Evolutionary conservation across 2,797 vertebrate species (phyloP).

Genomic region (Sebastes baramenuke): DNA sequence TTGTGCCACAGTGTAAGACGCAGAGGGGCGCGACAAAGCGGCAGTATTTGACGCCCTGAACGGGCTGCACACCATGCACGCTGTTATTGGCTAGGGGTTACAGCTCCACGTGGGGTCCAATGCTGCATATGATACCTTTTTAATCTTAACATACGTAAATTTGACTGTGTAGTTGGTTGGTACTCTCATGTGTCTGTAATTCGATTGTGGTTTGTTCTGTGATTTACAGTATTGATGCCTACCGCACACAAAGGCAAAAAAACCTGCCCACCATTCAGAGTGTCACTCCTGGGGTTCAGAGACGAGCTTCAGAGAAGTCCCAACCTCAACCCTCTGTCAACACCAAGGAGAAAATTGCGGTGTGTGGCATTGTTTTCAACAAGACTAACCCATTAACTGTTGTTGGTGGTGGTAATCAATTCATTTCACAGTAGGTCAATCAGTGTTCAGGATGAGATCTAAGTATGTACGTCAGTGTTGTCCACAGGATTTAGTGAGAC

Average conservation of each 20-base stretch:
- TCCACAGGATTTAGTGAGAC: too few species aligned
- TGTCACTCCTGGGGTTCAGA: slow-evolving; percentile 61
- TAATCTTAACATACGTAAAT: not conserved
- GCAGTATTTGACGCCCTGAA: too few species aligned
- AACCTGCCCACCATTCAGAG: slow-evolving; percentile 54
- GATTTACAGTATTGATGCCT: slow-evolving; percentile 78
- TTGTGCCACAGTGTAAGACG: not conserved
- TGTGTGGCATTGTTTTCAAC: slow-evolving; percentile 19
- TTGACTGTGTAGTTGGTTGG: not conserved
- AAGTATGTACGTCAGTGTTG: not conserved
- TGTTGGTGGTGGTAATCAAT: not conserved
- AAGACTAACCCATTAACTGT: not conserved
- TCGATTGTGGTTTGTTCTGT: not conserved
- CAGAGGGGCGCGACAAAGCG: too few species aligned
- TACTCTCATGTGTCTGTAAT: not conserved
- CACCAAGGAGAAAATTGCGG: slow-evolving; percentile 78
- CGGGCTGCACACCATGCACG: too few species aligned
- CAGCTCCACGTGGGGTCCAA: too few species aligned
- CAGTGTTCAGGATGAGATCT: not conserved
- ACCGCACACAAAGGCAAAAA: slow-evolving; percentile 78
- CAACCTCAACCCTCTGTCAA: slow-evolving; percentile 53
- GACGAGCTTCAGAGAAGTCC: slow-evolving; percentile 47
- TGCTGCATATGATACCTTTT: too few species aligned
- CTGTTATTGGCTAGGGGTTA: too few species aligned
- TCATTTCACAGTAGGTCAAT: not conserved